phyloP scores from a whole-genome alignment of 2,888 invertebrate genomes.

The Petrolisthes manimaculis region DNA sequence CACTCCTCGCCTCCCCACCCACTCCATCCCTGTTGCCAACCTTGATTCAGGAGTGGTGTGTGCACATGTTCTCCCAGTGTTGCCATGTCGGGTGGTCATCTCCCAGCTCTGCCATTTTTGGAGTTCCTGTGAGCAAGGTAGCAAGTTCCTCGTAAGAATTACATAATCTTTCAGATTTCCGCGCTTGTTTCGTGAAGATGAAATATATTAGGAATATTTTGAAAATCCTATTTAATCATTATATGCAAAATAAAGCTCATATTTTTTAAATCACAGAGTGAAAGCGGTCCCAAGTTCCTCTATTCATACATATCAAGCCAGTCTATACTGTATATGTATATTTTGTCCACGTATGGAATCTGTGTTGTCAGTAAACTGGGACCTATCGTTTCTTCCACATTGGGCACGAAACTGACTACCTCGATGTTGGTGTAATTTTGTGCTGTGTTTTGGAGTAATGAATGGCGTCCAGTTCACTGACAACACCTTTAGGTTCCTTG shows the following conservation, averaged over 20 bases:
- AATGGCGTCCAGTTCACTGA: no score
- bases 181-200: not conserved
- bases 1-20: no score
- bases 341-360: constrained; percentile 44
- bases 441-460: no score
- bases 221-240: not conserved
- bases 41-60: no score
- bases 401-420: no score
- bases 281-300: constrained; percentile 55
- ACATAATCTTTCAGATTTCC: constrained; percentile 42
- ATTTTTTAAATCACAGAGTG: constrained; percentile 21
- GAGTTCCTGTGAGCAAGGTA: constrained; percentile 60
- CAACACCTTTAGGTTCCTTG: no score
- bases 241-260: constrained; percentile 45
- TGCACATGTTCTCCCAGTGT: constrained; percentile 30
- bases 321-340: constrained; percentile 28
- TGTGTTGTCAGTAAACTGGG: no score
- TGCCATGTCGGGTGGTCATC: constrained; percentile 49
- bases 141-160: constrained; percentile 51
- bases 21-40: no score
- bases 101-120: constrained; percentile 46
- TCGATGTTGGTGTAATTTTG: no score
- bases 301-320: constrained; percentile 50
- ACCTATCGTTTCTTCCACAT: no score
- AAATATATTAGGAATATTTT: not conserved